phyloP scores from a whole-genome alignment of 2,888 invertebrate genomes.

The Amiota mariae region DNA sequence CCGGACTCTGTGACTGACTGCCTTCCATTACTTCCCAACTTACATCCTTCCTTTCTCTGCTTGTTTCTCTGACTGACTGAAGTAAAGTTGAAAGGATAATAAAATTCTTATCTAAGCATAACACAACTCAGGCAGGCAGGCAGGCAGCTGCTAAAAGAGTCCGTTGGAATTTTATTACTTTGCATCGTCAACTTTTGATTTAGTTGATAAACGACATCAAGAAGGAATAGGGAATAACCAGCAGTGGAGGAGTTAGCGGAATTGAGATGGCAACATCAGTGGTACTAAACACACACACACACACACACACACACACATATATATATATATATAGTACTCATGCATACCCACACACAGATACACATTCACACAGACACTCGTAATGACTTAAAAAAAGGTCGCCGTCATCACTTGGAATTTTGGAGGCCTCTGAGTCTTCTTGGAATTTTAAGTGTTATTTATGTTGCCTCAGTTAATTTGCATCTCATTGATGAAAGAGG shows the following conservation, averaged over 20 bases:
- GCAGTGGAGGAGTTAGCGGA: not conserved
- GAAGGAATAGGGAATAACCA: not conserved
- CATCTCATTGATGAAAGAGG: conserved; percentile 58
- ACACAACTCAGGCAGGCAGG: conserved; percentile 32
- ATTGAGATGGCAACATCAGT: no score
- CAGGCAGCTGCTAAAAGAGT: not conserved
- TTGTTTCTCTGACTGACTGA: no score
- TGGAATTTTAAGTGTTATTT: conserved; percentile 62
- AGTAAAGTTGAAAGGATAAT: conserved; percentile 37
- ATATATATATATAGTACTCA: no score
- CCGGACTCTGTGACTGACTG: no score
- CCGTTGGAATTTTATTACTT: conserved; percentile 55
- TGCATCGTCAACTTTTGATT: conserved; percentile 34
- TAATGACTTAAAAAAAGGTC: not conserved
- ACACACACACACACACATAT: no score
- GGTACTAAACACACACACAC: no score
- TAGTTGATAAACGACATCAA: not conserved
- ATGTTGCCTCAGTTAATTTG: conserved; percentile 65
- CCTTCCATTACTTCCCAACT: no score
- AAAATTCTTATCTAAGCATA: conserved; percentile 51
- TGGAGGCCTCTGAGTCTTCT: conserved; percentile 41
- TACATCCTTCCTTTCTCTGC: no score
- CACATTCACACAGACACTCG: no score
- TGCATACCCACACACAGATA: no score
- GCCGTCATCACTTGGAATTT: not conserved